Conservation (phyloP, 2,888 invertebrate genomes). For the Limnephilus lunatus region DNA sequence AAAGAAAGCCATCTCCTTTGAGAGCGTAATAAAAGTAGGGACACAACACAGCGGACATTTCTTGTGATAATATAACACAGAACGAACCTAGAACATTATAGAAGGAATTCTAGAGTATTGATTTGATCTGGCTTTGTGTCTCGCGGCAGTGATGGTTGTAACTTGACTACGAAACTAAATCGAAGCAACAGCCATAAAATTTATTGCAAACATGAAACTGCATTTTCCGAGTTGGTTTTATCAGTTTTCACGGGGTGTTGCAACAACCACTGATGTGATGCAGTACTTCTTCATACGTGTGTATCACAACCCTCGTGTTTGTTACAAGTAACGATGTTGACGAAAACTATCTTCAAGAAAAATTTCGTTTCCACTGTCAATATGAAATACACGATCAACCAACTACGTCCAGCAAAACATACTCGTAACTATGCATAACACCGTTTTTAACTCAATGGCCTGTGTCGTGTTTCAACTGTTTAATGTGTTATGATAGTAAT, state of each 20-base stretch:
- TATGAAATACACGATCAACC: too few species aligned
- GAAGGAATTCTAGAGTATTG: not conserved
- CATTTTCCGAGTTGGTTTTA: not conserved
- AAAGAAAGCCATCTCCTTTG: not conserved
- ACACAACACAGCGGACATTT: constrained; percentile 20
- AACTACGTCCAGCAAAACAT: too few species aligned
- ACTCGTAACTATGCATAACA: too few species aligned
- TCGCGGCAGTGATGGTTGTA: not conserved
- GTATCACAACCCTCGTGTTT: not conserved
- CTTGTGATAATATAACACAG: not conserved
- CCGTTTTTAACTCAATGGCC: too few species aligned
- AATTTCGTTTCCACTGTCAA: too few species aligned
- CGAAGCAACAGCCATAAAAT: not conserved
- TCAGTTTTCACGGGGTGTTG: not conserved
- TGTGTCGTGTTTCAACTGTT: too few species aligned
- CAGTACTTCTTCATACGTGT: not conserved
- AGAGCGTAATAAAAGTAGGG: constrained; percentile 24
- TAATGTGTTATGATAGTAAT: too few species aligned
- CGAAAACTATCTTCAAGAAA: too few species aligned
- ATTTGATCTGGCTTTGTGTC: constrained; percentile 17
- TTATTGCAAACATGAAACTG: not conserved
- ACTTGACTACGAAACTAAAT: not conserved
- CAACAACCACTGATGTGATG: not conserved
- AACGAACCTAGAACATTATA: not conserved
- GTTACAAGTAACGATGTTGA: not conserved